phyloP scores from a whole-genome alignment of 2,888 invertebrate genomes.

The Pseudoips prasinana region DNA sequence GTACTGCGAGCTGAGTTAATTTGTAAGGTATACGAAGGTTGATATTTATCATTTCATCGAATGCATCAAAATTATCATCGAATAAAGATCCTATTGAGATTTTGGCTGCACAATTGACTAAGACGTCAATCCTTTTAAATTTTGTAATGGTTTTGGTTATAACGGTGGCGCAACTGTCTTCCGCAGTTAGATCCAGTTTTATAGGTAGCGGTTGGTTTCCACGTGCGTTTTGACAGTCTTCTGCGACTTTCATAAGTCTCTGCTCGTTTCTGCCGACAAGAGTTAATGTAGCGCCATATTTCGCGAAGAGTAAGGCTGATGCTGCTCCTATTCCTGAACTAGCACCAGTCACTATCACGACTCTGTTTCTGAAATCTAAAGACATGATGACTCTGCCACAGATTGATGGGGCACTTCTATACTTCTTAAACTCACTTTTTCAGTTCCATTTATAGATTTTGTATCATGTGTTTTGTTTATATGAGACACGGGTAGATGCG shows the following conservation, averaged over 20 bases:
- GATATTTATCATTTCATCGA: slow-evolving; percentile 90
- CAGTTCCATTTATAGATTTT: too few species aligned
- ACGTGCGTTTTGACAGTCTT: slow-evolving; percentile 36
- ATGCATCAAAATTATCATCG: slow-evolving; percentile 90
- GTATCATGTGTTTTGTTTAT: too few species aligned
- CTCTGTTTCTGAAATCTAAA: slow-evolving; percentile 57
- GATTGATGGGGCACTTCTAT: too few species aligned
- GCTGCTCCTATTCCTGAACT: slow-evolving; percentile 62
- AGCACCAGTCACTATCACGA: slow-evolving; percentile 57
- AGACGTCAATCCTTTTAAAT: slow-evolving; percentile 86
- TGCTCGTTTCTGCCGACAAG: slow-evolving; percentile 54
- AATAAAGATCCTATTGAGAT: slow-evolving; percentile 87
- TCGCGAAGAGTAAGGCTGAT: slow-evolving; percentile 47
- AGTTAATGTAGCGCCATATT: slow-evolving; percentile 47
- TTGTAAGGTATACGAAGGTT: slow-evolving; percentile 89
- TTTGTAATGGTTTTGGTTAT: slow-evolving; percentile 84
- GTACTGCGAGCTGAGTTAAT: slow-evolving; percentile 89
- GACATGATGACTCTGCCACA: background rate
- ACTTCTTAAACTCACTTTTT: too few species aligned
- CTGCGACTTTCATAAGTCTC: slow-evolving; percentile 40
- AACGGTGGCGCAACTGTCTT: slow-evolving; percentile 83
- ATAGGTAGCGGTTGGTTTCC: slow-evolving; percentile 53
- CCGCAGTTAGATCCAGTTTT: slow-evolving; percentile 82
- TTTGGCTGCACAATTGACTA: slow-evolving; percentile 91
- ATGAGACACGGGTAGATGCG: too few species aligned